Percentiles rank a stretch among this genome's conserved stretches.
Conservation (phyloP, 2,888 invertebrate genomes). For the Linnaemya vulpina region DNA sequence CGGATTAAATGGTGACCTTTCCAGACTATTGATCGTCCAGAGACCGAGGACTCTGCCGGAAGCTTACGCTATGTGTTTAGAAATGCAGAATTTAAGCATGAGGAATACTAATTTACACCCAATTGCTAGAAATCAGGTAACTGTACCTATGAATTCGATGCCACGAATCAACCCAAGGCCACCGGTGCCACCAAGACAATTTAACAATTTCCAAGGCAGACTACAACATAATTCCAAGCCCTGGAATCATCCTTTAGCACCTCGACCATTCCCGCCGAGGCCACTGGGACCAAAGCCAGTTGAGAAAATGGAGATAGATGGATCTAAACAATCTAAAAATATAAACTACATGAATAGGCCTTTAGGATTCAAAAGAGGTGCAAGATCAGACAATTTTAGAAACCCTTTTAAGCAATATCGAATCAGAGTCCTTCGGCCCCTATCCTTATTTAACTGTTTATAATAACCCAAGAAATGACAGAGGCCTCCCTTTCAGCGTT, state of each 20-base stretch:
- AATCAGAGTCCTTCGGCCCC: neutral
- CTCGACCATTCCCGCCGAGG: slow-evolving; percentile 1
- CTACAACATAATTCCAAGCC: neutral
- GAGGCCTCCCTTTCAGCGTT: slow-evolving; percentile 16
- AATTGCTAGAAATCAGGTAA: neutral
- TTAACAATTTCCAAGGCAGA: neutral
- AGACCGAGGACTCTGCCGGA: neutral
- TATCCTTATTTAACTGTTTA: no score
- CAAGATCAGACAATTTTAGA: neutral
- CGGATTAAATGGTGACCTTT: neutral
- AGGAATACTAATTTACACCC: neutral
- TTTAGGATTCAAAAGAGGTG: neutral
- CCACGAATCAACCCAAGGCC: neutral
- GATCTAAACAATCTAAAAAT: neutral
- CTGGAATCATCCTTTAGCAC: neutral
- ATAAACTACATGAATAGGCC: slow-evolving; percentile 6
- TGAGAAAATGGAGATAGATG: slow-evolving; percentile 11
- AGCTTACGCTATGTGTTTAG: slow-evolving; percentile 14
- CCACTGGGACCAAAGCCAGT: slow-evolving; percentile 18
- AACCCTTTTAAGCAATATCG: neutral
- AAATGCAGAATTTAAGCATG: neutral
- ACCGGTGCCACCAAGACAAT: neutral
- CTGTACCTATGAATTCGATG: neutral
- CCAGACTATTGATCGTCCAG: neutral
- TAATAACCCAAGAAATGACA: neutral